These are phyloP conservation scores for Loriculus beryllinus DNA, from an alignment of 2,797 vertebrate species.

Conservation along the genomic window DNA sequence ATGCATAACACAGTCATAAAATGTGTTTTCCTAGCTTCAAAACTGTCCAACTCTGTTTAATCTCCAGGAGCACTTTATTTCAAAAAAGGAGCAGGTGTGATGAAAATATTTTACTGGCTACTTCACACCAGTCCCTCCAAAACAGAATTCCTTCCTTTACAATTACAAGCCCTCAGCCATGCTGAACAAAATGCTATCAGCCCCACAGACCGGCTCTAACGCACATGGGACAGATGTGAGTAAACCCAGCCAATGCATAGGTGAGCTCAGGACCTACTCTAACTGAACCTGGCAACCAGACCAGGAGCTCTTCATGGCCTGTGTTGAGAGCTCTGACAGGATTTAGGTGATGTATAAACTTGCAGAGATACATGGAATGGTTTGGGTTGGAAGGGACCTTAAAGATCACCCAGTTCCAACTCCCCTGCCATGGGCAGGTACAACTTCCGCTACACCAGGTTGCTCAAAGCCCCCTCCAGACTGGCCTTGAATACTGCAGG, in stretches of 20 bases:
- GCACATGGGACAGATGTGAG: accelerated
- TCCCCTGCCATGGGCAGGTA: accelerated
- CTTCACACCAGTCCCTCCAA: not conserved
- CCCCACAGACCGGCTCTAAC: not conserved
- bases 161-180: not conserved
- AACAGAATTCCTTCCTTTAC: not conserved
- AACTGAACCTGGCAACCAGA: not conserved
- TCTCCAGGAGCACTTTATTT: conserved; percentile 2
- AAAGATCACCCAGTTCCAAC: not conserved
- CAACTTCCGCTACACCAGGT: not conserved
- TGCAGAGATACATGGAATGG: not conserved
- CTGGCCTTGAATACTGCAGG: not conserved
- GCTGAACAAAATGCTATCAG: not conserved
- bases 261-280: not conserved
- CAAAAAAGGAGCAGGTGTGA: not conserved
- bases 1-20: conserved; percentile 12
- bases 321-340: accelerated
- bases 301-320: not conserved
- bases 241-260: not conserved
- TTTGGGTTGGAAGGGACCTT: not conserved
- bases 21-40: not conserved
- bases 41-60: not conserved
- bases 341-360: not conserved
- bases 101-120: not conserved
- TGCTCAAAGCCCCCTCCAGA: not conserved